A percentile compares a stretch with the other conserved stretches of the same genome.
These are phyloP conservation scores for Potamarius usumacintae DNA, from an alignment of 2,113 vertebrate species.

Conservation along the genomic window DNA sequence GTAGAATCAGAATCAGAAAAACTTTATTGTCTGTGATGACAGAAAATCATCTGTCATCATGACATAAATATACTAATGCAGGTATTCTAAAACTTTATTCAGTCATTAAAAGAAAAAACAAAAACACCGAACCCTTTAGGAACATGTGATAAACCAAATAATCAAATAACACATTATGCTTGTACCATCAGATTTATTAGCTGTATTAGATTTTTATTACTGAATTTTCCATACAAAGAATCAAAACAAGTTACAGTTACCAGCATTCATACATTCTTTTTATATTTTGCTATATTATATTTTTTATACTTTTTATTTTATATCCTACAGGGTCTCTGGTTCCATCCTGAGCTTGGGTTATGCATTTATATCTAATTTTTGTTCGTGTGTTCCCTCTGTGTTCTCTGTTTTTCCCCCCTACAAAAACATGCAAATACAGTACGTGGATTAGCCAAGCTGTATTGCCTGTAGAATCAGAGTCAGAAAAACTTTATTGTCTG, in stretches of 20 bases:
- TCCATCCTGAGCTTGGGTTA: neutral
- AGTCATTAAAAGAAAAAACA: neutral
- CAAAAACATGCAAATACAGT: neutral
- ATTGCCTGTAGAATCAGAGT: neutral
- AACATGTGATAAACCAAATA: neutral
- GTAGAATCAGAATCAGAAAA: no score
- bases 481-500: no score
- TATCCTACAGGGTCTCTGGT: neutral
- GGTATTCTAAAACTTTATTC: neutral
- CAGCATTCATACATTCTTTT: neutral
- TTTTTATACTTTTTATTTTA: neutral
- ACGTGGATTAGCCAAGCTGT: neutral
- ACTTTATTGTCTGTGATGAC: no score
- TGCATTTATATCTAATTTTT: neutral
- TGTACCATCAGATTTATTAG: neutral
- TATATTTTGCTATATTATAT: neutral
- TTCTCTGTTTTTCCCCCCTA: neutral
- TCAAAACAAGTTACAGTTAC: neutral
- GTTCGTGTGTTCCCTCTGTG: neutral
- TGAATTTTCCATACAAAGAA: neutral
- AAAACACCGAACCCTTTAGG: neutral
- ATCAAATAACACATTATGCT: neutral
- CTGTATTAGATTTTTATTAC: neutral
- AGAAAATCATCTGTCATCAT: no score
- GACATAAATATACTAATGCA: no score